phyloP scores from a whole-genome alignment of 1,140 invertebrate species.

The Geopemphigus sp. region DNA sequence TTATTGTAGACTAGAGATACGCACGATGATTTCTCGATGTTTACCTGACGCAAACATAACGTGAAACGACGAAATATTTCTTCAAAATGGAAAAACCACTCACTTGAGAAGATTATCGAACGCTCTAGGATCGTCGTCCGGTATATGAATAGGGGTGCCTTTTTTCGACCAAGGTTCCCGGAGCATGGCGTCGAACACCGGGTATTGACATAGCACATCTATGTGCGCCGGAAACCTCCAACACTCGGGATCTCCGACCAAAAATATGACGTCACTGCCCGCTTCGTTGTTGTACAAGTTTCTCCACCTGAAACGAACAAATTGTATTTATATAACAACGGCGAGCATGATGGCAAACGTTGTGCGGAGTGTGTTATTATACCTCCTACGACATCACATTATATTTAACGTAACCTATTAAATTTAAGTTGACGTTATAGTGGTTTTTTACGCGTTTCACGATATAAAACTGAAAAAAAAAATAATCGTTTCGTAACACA shows the following conservation, averaged over 20 bases:
- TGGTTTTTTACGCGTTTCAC: too few species aligned
- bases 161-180: conserved; percentile 58
- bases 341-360: too few species aligned
- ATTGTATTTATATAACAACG: not conserved
- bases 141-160: conserved; percentile 56
- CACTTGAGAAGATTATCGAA: conserved; percentile 68
- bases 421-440: too few species aligned
- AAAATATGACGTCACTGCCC: conserved; percentile 66
- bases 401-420: too few species aligned
- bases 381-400: too few species aligned
- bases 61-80: not conserved
- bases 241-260: conserved; percentile 64
- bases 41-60: not conserved
- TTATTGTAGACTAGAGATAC: not conserved
- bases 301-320: conserved; percentile 54
- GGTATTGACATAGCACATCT: conserved; percentile 62
- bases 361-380: too few species aligned
- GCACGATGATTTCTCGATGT: not conserved
- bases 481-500: too few species aligned
- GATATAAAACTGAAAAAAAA: too few species aligned
- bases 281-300: conserved; percentile 61
- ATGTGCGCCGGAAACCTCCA: conserved; percentile 69
- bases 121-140: conserved; percentile 66
- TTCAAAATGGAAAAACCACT: conserved; percentile 45
- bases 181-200: conserved; percentile 65